phyloP scores from a whole-genome alignment of 2,113 vertebrate genomes.

The Albula goreensis region DNA sequence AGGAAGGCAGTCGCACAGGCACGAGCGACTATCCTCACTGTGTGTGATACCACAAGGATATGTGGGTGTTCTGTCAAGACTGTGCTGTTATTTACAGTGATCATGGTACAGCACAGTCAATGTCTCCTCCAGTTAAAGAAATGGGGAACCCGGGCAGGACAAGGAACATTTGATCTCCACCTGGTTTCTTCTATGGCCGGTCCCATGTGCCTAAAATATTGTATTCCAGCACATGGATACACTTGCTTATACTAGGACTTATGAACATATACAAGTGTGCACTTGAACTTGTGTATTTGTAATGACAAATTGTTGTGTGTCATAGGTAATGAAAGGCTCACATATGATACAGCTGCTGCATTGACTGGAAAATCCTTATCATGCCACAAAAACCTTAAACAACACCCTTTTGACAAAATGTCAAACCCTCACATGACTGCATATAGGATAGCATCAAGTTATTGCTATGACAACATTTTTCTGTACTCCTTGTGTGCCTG shows the following conservation, averaged over 20 bases:
- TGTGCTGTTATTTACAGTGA: neutral
- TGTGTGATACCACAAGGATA: neutral
- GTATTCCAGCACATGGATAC: slow-evolving; percentile 7
- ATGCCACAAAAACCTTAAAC: neutral
- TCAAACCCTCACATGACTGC: neutral
- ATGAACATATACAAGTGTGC: slow-evolving; percentile 24
- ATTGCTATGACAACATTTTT: neutral
- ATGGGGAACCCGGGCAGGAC: neutral
- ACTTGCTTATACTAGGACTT: slow-evolving; percentile 12
- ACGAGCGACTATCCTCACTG: neutral
- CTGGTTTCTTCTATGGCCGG: slow-evolving; percentile 6
- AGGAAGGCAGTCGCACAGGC: neutral
- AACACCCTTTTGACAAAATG: neutral
- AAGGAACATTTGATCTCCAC: slow-evolving; percentile 10
- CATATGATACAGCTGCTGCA: neutral
- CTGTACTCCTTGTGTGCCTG: neutral
- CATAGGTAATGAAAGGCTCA: neutral
- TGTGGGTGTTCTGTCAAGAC: neutral
- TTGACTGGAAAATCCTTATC: neutral
- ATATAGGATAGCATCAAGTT: neutral
- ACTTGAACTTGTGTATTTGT: slow-evolving; percentile 16
- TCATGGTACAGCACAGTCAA: neutral
- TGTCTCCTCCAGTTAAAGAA: neutral
- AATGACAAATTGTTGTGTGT: neutral
- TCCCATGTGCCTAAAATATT: slow-evolving; percentile 13